Base-by-base conservation (phyloP, 1,140 invertebrate species). In the Notospermus geniculatus region DNA sequence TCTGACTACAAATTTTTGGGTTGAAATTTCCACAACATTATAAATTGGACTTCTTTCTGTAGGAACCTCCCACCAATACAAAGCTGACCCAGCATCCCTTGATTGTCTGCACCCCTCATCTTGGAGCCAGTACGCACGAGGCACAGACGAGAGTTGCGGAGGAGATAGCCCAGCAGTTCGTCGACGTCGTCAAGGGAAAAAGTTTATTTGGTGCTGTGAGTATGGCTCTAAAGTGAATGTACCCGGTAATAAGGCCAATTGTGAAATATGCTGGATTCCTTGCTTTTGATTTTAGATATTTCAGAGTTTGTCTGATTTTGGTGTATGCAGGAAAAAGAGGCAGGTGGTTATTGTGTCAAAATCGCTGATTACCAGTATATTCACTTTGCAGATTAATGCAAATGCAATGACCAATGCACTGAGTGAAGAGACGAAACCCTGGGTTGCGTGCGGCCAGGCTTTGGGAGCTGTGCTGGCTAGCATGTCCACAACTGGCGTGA, bases 131-230 rank as follows among this genome's bases (percentile, higher is more conserved):
- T 60, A 98, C 95, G 1, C 83, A 86, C n/a, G 95, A 98, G 82
- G 95, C 95, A 2, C 95, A 97, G 82, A 83, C 87, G 29, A 83
- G 92, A 29, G 95, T 98, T 0, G 95, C 95, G 2, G 87, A 89
- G 32, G 96, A 99, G 83, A 92, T 98, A 46, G 93, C 94, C 0
- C 89, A 96, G 71, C 94, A 98, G 80, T 89, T 99, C 70, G 86
- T 83, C 22, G 75, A 79, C 65, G 62, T 75, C 4, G 65, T 70
- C 17, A 67, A 77, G 36, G 77, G 79, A 28, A 76, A 72, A 57
- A 63, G 62, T 57, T 62, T 79, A 1, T 75, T 75, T 73, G 79
- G 79, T 29, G 77, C 76, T 36, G 79, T 80, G 63, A 75, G 78
- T 71, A 68, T 28, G 27, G 53, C 0, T 36, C 32, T 15, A 7